Base-by-base conservation (phyloP, 2,113 vertebrate species). In the Sturnus vulgaris region DNA sequence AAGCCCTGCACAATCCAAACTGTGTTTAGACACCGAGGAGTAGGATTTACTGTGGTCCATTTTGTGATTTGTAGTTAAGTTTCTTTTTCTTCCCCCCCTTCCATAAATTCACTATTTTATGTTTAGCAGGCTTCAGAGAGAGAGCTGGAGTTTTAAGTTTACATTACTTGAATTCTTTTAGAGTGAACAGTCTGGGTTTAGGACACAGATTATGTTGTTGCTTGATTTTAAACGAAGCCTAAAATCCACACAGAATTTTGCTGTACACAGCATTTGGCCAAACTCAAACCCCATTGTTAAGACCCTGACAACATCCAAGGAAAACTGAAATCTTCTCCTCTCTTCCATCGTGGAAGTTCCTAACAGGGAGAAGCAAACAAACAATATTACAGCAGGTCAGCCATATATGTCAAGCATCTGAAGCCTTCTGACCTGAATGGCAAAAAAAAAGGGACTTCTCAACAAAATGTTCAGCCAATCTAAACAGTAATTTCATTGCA, bases 361-460 rank as follows among this genome's bases (percentile, higher is more conserved):
- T 76, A 53, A 14, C 30, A 80, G 24, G 66, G 66, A 91, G 73
- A 95, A 72, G 59, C 53, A 96, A 88, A 73, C 30, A 81, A 88
- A 44, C n/a, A 75, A 30, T n/a, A 82, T 39, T 82, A 23, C 16
- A 63, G 49, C 31, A 84, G 69, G 73, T 71, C 91, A 93, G 69
- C 40, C 69, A 25, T 30, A 7, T 3, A 40, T 53, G 47, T 89
- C 72, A 86, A 92, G 65, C 20, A 78, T 60, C 69, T 76, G 53
- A 86, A 84, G 15, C 56, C 31, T 76, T 81, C 56, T 81, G 88
- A 94, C 40, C 31, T 11, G 9, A 75, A 57, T 5, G 14, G 31
- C 17, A 72, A 64, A 71, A 78, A 78, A 63, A 55, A 73, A 53
- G 4, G 10, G 33, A 42, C 27, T 39, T 47, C 82, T 76, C 78